Base-by-base conservation (phyloP, 2,888 invertebrate species). In the Danaus chrysippus region DNA sequence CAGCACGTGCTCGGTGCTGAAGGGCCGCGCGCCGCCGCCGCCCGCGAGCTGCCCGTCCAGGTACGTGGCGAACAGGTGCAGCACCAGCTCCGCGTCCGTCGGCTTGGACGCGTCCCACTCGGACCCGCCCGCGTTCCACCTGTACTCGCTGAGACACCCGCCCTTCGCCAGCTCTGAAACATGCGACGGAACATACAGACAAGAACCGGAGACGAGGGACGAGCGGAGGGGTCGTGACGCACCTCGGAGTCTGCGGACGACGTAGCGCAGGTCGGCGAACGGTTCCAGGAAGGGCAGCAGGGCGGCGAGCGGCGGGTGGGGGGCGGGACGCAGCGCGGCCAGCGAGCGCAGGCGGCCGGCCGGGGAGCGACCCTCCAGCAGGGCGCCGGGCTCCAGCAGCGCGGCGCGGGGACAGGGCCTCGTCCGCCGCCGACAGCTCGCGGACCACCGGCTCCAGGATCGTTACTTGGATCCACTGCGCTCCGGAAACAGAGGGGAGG, bases 111-210 rank as follows among this genome's bases (percentile, higher is more conserved):
- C 94, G 72, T 94, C 95, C 97, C 97, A 97, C 56, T 93, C 93
- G 74, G 95, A 87, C 52, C 95, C 95, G 54, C 98, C 98, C 62
- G 94, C 93, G 84, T 95, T 94, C 98, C 98, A 98, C 68, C 94
- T 94, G 86, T 95, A 98, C 73, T 95, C 95, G 75, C 96, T 95
- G 91, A 98, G 95, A 77, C 97, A 97, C 10, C 97, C 96, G 66
- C 97, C 97, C 77, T 92, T 93, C 0, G 95, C 93, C 67, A 98
- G 91, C 74, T 96, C 95, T 92, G 77, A 52, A 52, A 65, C n/a
- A n/a, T 1, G 19, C 11, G 56, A 12, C 23, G 19, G 9, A 8
- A 19, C 34, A 23, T 49, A 44, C 12, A 46, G 10, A 13, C n/a
- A 23, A 11, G 19, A 6, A 41, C 23, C 49, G 58, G 12, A 13